These are phyloP conservation scores for Battus philenor DNA, from an alignment of 1,140 invertebrate species.

Conservation along the genomic window DNA sequence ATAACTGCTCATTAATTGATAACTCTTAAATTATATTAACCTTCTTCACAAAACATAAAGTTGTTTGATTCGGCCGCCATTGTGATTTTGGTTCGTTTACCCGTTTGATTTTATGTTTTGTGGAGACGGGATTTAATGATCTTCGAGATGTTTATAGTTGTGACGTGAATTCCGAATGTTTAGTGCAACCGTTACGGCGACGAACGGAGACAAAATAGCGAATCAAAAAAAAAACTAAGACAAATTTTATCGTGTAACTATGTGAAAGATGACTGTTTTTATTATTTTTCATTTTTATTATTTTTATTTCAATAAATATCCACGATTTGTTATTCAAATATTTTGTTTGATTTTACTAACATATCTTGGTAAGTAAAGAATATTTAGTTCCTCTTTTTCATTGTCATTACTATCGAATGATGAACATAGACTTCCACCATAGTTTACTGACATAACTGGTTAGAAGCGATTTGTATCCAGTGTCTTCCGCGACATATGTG, in stretches of 20 bases:
- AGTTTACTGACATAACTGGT: no score
- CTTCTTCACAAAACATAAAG: conserved; percentile 9
- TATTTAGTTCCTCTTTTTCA: no score
- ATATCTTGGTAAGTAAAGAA: no score
- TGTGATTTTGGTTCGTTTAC: neutral
- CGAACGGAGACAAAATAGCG: conserved; percentile 54
- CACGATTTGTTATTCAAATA: conserved; percentile 69
- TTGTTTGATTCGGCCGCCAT: neutral
- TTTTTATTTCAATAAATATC: conserved; percentile 76
- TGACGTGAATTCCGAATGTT: conserved; percentile 9
- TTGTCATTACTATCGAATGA: no score
- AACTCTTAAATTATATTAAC: conserved; percentile 4
- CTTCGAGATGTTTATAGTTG: conserved; percentile 9
- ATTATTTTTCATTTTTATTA: conserved; percentile 76
- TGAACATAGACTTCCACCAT: no score
- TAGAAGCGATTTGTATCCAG: no score
- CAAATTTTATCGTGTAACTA: conserved; percentile 74
- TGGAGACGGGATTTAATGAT: neutral
- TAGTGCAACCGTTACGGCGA: conserved; percentile 29
- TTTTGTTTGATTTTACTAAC: conserved; percentile 49
- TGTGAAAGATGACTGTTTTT: conserved; percentile 73
- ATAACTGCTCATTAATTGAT: conserved; percentile 10
- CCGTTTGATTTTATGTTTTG: conserved; percentile 13
- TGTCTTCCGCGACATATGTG: no score
- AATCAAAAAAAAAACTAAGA: conserved; percentile 59